Evolutionary conservation across 2,797 vertebrate species (phyloP), one percentile per base, ranked within the genome.

Genomic region (Clamator glandarius): DNA sequence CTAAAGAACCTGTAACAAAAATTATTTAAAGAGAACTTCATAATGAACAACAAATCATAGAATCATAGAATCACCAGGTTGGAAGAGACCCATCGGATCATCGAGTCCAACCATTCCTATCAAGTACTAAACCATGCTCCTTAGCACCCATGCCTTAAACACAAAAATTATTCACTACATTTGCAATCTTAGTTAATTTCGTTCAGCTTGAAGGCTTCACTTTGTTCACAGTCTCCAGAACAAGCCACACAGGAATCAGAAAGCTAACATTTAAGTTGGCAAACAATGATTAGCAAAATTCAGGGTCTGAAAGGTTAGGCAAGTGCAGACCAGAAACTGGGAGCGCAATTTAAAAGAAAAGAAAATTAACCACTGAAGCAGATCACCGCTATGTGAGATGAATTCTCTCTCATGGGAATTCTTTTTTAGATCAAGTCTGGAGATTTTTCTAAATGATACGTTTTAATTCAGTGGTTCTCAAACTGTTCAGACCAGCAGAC

Each of bases 251-350:
- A 3, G 19, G 44, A 8, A 84, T 75, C 16, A 81, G 41, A 95
- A 80, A 66, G 20, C 64, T 72, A 77, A 48, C 75, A 85, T 42
- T 54, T 84, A 46, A 50, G 35, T 58, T 90, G 55, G 69, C 59
- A 92, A 31, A 31, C 35, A 89, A 77, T 0, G 0, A 91, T 68
- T 64, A 78, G 46, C 29, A 90, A 87, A 92, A 85, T 52, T 66
- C 75, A 84, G 35, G 52, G 63, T 76, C 89, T 82, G 77, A 89
- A 92, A 81, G 7, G 13, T 2, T 67, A 59, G 63, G 41, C 89
- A 93, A 89, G 81, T 89, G 93, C 78, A 79, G 52, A 46, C 72
- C 44, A 79, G 55, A 76, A 92, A 82, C 7, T 59, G 16, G n/a
- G 35, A 84, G 28, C 14, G 55, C 63, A 73, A 29, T 4, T 89